Evolutionary conservation across 2,113 vertebrate species (phyloP).

Genomic region (Dinomys branickii): DNA sequence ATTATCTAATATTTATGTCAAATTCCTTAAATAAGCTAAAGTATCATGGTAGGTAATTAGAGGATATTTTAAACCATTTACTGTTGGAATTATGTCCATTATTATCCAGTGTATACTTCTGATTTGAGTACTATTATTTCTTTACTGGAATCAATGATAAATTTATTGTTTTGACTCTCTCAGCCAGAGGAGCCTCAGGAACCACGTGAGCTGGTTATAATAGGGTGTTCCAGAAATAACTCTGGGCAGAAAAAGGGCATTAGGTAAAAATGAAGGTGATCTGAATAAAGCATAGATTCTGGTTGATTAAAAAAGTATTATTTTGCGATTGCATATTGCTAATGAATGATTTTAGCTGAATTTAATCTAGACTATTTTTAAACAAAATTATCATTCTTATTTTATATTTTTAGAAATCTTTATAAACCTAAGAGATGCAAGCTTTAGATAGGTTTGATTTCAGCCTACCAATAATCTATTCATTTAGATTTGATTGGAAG

Average conservation of each 20-base stretch:
- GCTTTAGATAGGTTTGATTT: slow-evolving; percentile 22
- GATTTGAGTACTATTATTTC: slow-evolving; percentile 29
- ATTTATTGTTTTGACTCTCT: not conserved
- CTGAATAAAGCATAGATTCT: not conserved
- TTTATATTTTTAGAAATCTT: slow-evolving; percentile 40
- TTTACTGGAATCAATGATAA: not conserved
- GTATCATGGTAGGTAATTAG: not conserved
- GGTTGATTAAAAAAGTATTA: not conserved
- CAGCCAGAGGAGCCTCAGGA: not conserved
- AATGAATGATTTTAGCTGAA: not conserved
- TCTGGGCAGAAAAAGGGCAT: not conserved
- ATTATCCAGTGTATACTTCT: not conserved
- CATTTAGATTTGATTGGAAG: slow-evolving; percentile 42
- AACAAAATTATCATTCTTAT: slow-evolving; percentile 13
- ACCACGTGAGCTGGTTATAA: not conserved
- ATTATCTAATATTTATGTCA: slow-evolving; percentile 27
- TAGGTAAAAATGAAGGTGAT: not conserved
- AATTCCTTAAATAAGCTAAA: slow-evolving; percentile 34
- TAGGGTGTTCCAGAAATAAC: not conserved
- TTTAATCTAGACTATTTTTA: slow-evolving; percentile 11
- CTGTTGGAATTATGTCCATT: not conserved
- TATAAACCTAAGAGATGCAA: not conserved
- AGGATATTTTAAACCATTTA: slow-evolving; percentile 29
- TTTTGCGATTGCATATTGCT: not conserved
- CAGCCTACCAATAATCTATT: slow-evolving; percentile 13